These are phyloP conservation scores for Drosophila eohydei DNA, from an alignment of 2,888 invertebrate genomes.

Conservation along the genomic window DNA sequence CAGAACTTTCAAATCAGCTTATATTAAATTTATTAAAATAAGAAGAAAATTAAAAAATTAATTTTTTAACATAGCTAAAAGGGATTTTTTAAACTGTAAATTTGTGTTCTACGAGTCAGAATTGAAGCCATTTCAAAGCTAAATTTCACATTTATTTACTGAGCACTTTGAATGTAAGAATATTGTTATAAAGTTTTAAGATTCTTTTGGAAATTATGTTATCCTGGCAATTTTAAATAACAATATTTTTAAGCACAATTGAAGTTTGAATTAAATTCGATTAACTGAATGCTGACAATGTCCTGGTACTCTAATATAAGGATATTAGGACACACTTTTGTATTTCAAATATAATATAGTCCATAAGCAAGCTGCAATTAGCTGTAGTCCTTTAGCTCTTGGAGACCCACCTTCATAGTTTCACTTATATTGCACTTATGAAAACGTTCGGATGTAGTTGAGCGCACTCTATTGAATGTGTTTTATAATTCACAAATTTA, in stretches of 20 bases:
- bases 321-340: background rate
- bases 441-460: slow-evolving; percentile 11
- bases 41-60: no score
- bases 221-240: background rate
- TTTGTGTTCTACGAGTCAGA: no score
- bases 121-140: no score
- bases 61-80: no score
- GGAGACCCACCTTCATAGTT: slow-evolving; percentile 78
- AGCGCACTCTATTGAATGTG: slow-evolving; percentile 27
- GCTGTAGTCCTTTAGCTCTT: background rate
- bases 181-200: background rate
- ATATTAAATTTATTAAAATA: no score
- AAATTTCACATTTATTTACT: background rate
- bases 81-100: no score
- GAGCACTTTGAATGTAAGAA: background rate
- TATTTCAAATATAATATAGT: background rate
- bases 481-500: slow-evolving; percentile 3
- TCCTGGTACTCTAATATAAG: background rate
- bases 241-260: background rate
- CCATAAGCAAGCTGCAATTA: background rate
- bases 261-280: background rate
- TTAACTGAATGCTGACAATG: background rate
- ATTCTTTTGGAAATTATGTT: background rate
- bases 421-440: slow-evolving; percentile 19
- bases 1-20: no score